Percentiles rank a stretch among this genome's conserved stretches.
phyloP scores from a whole-genome alignment of 2,888 invertebrate genomes.

The Laspeyria flexula region DNA sequence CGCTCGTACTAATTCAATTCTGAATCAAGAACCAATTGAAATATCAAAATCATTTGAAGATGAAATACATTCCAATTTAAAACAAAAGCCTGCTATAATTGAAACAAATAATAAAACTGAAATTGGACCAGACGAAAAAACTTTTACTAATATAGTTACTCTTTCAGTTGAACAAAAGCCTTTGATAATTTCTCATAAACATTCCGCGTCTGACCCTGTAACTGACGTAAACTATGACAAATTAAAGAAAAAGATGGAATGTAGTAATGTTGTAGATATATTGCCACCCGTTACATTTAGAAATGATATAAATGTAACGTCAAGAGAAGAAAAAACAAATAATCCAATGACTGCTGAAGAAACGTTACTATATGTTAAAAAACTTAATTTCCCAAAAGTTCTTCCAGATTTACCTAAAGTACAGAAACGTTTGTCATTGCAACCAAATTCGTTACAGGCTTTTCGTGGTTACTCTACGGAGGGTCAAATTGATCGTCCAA shows the following conservation, averaged over 20 bases:
- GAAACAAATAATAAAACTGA: slow-evolving; percentile 57
- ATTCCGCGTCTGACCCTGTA: slow-evolving; percentile 90
- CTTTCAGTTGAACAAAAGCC: slow-evolving; percentile 66
- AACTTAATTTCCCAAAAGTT: slow-evolving; percentile 94
- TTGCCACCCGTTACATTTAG: slow-evolving; percentile 78
- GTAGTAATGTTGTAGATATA: slow-evolving; percentile 60
- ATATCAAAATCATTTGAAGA: slow-evolving; percentile 88
- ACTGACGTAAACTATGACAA: slow-evolving; percentile 84
- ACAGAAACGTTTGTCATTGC: slow-evolving; percentile 88
- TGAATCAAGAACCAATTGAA: slow-evolving; percentile 92
- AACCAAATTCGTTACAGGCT: slow-evolving; percentile 80
- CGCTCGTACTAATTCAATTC: slow-evolving; percentile 89
- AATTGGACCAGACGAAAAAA: slow-evolving; percentile 51
- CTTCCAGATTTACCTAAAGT: slow-evolving; percentile 90
- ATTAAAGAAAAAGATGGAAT: slow-evolving; percentile 64
- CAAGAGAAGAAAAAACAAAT: slow-evolving; percentile 84
- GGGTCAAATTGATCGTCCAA: slow-evolving; percentile 65
- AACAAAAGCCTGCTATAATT: slow-evolving; percentile 76
- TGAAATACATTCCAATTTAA: slow-evolving; percentile 65
- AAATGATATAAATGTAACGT: slow-evolving; percentile 91
- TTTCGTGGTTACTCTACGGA: slow-evolving; percentile 67
- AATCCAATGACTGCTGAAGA: slow-evolving; percentile 88
- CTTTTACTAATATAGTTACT: slow-evolving; percentile 73
- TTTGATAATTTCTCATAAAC: slow-evolving; percentile 87
- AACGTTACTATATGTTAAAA: slow-evolving; percentile 90